These are phyloP conservation scores for Tribolium madens DNA, from an alignment of 1,140 invertebrate genomes.

Conservation along the genomic window DNA sequence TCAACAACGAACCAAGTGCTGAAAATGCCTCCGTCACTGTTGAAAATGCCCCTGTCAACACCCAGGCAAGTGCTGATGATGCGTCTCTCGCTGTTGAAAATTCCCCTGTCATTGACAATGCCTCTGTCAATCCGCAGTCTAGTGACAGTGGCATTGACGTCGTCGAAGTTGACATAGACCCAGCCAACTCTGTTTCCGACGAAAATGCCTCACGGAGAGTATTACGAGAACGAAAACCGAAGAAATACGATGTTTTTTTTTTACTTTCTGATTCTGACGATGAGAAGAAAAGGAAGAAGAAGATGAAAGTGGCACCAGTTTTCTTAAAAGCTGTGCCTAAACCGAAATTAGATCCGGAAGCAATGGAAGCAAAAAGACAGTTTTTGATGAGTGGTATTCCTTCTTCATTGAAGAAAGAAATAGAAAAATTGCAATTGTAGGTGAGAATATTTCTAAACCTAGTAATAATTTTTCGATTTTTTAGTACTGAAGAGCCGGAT, in stretches of 20 bases:
- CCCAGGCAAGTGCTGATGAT: too few species aligned
- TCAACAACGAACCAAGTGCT: background rate
- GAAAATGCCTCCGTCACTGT: background rate
- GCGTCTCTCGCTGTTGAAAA: too few species aligned
- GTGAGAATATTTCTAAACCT: too few species aligned
- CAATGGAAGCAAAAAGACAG: conserved; percentile 70
- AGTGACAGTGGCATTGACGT: conserved; percentile 14
- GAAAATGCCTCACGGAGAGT: conserved; percentile 21
- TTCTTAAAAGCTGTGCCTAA: conserved; percentile 69
- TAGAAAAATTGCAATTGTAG: conserved; percentile 65
- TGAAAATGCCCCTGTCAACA: background rate
- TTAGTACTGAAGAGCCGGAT: conserved; percentile 61
- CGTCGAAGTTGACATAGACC: conserved; percentile 40
- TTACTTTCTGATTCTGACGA: conserved; percentile 3
- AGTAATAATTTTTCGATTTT: conserved; percentile 29
- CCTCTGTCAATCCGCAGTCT: background rate
- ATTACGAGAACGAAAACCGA: conserved; percentile 17
- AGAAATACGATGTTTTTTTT: background rate
- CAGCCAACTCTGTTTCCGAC: background rate
- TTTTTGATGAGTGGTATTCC: conserved; percentile 74
- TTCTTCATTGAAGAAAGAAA: conserved; percentile 68
- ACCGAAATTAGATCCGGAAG: conserved; percentile 67
- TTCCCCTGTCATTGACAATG: too few species aligned
- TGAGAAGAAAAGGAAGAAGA: conserved; percentile 34
- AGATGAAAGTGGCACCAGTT: conserved; percentile 71